Base-by-base conservation (phyloP, 2,113 vertebrate genomes). In the Amphilophus citrinellus region DNA sequence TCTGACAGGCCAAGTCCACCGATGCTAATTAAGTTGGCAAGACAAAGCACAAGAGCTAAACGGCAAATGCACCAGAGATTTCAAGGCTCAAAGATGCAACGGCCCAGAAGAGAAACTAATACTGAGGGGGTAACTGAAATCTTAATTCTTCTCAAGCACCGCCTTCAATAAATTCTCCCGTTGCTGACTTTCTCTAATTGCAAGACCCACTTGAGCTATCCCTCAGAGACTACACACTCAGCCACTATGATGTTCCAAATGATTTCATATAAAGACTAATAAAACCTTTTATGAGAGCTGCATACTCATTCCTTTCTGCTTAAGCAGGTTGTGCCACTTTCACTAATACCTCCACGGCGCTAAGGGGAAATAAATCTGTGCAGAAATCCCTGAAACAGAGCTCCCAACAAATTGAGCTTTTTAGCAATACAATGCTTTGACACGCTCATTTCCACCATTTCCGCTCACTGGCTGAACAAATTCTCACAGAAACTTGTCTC, bases 11-110 rank as follows among this genome's bases (percentile, higher is more conserved):
- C 20, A 53, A 56, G 60, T 88, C 89, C 61, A 83, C 60, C 24
- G 57, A 78, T 86, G 75, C 79, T 90, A 92, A 93, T 92, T 91
- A 88, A 88, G 89, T 83, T 91, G 81, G 80, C 80, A 92, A 82
- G 84, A 86, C 77, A 88, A 77, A 82, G 57, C 56, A 76, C 39
- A 11, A 82, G 82, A 84, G 85, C 61, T 84, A 63, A 87, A 86
- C 60, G n/a, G 47, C 37, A 50, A 85, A 81, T 47, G 61, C 81
- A 65, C 79, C 56, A 79, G 42, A 75, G 78, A 87, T 77, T 77
- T 82, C 61, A 17, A n/a, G 60, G 30, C 59, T 44, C 56, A 58
- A 35, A 85, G 14, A 84, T n/a, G 22, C 10, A 76, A 22, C 44
- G 39, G 39, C 35, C 61, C 39, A 18, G 63, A 50, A 76, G 66